Percentiles rank a stretch among this genome's conserved stretches.
These are phyloP conservation scores for Agonopterix heracliana DNA, from an alignment of 2,888 invertebrate genomes.

Conservation along the genomic window DNA sequence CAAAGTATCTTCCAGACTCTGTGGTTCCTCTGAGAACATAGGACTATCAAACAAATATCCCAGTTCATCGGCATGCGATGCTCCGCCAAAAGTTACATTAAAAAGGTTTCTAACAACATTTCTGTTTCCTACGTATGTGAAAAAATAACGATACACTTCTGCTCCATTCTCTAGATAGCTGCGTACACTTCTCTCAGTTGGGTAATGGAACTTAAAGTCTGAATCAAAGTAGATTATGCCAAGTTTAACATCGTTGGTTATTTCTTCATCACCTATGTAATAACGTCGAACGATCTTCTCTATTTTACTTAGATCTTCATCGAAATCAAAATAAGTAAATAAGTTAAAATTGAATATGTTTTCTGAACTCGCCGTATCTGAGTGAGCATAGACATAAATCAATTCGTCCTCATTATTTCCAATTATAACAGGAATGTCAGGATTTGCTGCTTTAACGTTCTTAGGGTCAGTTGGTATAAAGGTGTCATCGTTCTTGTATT, in stretches of 20 bases:
- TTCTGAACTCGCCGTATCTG: conserved; percentile 12
- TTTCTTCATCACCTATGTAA: conserved; percentile 25
- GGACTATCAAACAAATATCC: conserved; percentile 36
- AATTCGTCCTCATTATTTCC: conserved; percentile 19
- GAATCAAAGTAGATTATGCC: conserved; percentile 24
- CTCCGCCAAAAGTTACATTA: conserved; percentile 22
- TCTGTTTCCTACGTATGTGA: conserved; percentile 31
- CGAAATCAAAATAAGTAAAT: conserved; percentile 13
- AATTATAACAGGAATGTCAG: conserved; percentile 13
- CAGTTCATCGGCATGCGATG: conserved; percentile 33
- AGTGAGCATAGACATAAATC: conserved; percentile 11
- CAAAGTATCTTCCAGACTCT: conserved; percentile 32
- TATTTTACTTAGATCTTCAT: conserved; percentile 10
- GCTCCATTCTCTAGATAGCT: conserved; percentile 21
- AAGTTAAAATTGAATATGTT: conserved; percentile 15
- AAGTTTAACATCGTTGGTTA: conserved; percentile 9
- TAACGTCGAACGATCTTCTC: conserved; percentile 20
- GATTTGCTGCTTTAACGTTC: conserved; percentile 5
- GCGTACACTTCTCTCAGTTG: conserved; percentile 22
- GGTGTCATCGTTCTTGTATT: conserved; percentile 13
- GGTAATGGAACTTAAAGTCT: conserved; percentile 25
- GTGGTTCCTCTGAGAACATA: neutral
- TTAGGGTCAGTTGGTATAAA: conserved; percentile 15
- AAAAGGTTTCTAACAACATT: conserved; percentile 20
- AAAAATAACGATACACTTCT: conserved; percentile 30